These are phyloP conservation scores for Heliconius nattereri DNA, from an alignment of 1,140 invertebrate species.

Conservation along the genomic window DNA sequence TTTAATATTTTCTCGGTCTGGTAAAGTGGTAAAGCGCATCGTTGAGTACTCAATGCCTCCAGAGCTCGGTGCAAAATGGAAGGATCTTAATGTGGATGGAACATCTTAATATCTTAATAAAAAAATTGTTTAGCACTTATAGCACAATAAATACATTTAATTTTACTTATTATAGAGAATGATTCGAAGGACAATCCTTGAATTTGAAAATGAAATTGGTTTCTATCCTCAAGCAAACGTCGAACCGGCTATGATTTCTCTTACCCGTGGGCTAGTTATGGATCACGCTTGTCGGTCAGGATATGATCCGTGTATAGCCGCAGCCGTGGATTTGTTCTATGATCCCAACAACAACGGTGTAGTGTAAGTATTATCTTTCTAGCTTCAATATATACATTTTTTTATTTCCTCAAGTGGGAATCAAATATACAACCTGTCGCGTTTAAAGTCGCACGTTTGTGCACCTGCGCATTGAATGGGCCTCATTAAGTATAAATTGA, in stretches of 20 bases:
- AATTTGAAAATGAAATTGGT: constrained; percentile 56
- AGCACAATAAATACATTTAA: too few species aligned
- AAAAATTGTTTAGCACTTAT: too few species aligned
- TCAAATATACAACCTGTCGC: too few species aligned
- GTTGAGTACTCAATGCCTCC: too few species aligned
- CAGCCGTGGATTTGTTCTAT: constrained; percentile 69
- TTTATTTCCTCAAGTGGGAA: background rate
- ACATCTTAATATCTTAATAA: too few species aligned
- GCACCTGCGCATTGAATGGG: too few species aligned
- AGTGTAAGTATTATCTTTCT: constrained; percentile 55
- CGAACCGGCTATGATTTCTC: constrained; percentile 58
- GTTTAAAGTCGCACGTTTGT: too few species aligned
- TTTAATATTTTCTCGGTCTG: too few species aligned
- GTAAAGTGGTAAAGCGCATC: too few species aligned
- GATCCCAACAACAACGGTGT: constrained; percentile 49
- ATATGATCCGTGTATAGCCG: constrained; percentile 67
- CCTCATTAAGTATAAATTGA: too few species aligned
- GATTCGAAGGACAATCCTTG: constrained; percentile 53
- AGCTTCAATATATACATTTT: background rate
- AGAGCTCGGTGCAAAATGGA: too few species aligned
- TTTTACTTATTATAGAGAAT: constrained; percentile 52
- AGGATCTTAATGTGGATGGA: too few species aligned
- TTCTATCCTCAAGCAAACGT: constrained; percentile 52
- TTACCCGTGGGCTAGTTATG: constrained; percentile 70
- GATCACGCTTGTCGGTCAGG: constrained; percentile 62